Conservation (phyloP, 2,113 vertebrate species). For the Mustela nigripes region DNA sequence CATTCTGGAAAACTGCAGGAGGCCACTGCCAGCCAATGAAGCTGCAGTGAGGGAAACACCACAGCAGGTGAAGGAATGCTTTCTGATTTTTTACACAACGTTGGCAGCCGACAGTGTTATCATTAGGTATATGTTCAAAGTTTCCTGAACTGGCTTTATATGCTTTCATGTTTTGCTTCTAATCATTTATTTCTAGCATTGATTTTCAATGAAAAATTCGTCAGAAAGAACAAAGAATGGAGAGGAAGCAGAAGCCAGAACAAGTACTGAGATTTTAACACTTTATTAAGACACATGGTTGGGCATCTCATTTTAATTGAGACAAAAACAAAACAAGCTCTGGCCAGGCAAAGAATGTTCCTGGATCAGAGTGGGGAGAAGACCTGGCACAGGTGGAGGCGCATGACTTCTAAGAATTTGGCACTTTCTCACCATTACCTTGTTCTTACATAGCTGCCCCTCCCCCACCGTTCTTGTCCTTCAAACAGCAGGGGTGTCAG, state of each 20-base stretch:
- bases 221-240: slow-evolving; percentile 1
- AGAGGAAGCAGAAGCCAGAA: slow-evolving; percentile 19
- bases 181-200: not conserved
- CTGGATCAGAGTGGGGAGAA: not conserved
- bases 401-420: not conserved
- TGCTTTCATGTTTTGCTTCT: not conserved
- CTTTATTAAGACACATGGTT: not conserved
- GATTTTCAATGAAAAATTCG: not conserved
- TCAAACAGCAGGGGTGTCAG: slow-evolving; percentile 1
- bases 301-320: not conserved
- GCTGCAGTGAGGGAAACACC: fast-evolving
- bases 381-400: slow-evolving; percentile 1
- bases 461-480: not conserved
- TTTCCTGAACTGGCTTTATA: not conserved
- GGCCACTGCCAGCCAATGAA: not conserved
- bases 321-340: not conserved
- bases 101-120: not conserved
- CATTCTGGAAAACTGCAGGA: not conserved
- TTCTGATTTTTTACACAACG: not conserved
- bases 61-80: not conserved
- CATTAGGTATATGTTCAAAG: not conserved
- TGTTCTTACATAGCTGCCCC: not conserved
- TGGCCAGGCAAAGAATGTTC: slow-evolving; percentile 72
- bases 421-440: not conserved
- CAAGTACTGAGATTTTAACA: not conserved